phyloP scores from a whole-genome alignment of 2,888 invertebrate genomes.

The Dascillus cervinus region DNA sequence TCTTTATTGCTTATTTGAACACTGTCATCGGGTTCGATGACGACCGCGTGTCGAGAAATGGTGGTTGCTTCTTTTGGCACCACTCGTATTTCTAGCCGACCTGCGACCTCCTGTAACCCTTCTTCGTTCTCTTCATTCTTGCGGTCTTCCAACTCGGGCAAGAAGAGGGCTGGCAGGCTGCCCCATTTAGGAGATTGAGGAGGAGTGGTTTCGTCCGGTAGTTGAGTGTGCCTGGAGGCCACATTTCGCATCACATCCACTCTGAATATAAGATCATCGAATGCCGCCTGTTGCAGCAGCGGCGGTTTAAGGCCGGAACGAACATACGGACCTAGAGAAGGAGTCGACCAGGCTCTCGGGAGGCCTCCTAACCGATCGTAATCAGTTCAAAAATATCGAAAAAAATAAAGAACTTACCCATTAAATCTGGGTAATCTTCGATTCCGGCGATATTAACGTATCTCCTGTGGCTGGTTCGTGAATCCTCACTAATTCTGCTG shows the following conservation, averaged over 20 bases:
- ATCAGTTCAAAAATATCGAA: background rate
- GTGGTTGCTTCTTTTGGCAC: constrained; percentile 42
- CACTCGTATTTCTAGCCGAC: constrained; percentile 75
- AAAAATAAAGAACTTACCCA: no score
- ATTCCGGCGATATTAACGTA: constrained; percentile 75
- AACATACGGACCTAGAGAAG: constrained; percentile 44
- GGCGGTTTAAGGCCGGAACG: constrained; percentile 67
- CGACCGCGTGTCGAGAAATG: background rate
- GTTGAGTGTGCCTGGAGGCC: constrained; percentile 47
- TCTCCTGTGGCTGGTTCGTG: constrained; percentile 43
- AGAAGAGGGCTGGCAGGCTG: constrained; percentile 32
- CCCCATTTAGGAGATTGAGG: constrained; percentile 25
- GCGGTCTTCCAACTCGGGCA: constrained; percentile 13
- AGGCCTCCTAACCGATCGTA: constrained; percentile 30
- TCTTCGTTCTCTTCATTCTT: constrained; percentile 28
- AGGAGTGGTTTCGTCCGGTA: constrained; percentile 8
- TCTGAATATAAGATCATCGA: constrained; percentile 71
- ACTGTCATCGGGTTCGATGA: constrained; percentile 4
- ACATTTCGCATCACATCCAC: constrained; percentile 80
- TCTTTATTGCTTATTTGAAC: constrained; percentile 9
- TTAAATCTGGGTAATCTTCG: constrained; percentile 64
- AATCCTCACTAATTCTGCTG: constrained; percentile 48
- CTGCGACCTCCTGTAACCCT: constrained; percentile 54
- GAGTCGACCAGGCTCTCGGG: constrained; percentile 40
- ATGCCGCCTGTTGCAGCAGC: constrained; percentile 76